phyloP scores from a whole-genome alignment of 2,888 invertebrate genomes.

The Drosophila gaucha region DNA sequence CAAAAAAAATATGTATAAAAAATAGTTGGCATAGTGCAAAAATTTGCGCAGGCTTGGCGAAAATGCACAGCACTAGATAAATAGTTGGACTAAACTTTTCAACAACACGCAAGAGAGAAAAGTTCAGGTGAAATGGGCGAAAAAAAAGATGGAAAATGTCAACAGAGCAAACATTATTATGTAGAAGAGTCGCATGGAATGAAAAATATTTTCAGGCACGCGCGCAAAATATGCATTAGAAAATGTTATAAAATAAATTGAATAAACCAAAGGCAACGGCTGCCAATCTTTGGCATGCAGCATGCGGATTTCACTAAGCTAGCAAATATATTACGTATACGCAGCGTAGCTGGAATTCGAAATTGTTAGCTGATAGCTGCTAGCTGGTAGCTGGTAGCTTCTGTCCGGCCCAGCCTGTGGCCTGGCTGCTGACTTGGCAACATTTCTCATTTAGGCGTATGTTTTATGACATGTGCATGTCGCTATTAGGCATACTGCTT shows the following conservation, averaged over 20 bases:
- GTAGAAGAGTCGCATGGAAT: conserved; percentile 7
- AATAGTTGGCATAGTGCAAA: conserved; percentile 64
- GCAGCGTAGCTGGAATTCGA: conserved; percentile 12
- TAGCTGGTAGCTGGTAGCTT: conserved; percentile 6
- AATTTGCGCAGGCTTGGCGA: conserved; percentile 41
- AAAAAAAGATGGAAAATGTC: conserved; percentile 29
- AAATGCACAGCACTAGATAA: conserved; percentile 69
- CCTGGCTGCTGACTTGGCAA: conserved; percentile 64
- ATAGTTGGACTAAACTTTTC: conserved; percentile 69
- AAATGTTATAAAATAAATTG: conserved; percentile 77
- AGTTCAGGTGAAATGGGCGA: conserved; percentile 53
- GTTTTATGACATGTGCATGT: conserved; percentile 72
- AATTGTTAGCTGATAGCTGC: conserved; percentile 1
- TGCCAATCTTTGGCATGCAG: conserved; percentile 59
- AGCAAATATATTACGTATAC: conserved; percentile 56
- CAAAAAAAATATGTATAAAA: conserved; percentile 5
- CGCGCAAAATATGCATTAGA: conserved; percentile 74
- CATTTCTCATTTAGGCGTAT: conserved; percentile 60
- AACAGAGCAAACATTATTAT: conserved; percentile 38
- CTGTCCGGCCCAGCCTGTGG: conserved; percentile 6
- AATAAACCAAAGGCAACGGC: conserved; percentile 61
- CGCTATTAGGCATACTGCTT: conserved; percentile 66
- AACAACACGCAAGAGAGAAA: conserved; percentile 40
- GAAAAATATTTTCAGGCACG: conserved; percentile 68
- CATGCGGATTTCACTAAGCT: conserved; percentile 47